Conservation (phyloP, 2,113 vertebrate genomes). For the Thryonomys swinderianus region DNA sequence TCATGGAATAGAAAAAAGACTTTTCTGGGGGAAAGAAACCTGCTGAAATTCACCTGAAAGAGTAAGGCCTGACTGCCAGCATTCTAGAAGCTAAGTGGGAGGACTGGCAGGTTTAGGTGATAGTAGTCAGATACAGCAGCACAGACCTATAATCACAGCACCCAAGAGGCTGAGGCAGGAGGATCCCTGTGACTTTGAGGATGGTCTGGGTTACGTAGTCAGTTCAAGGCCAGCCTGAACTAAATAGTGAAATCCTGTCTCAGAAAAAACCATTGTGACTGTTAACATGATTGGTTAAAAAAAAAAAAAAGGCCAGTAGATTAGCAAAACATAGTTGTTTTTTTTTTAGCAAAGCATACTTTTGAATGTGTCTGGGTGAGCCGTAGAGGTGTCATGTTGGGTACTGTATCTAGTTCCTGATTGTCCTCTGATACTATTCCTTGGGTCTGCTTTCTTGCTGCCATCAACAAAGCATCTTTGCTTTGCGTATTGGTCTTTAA, state of each 20-base stretch:
- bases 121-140: not conserved
- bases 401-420: not conserved
- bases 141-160: not conserved
- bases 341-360: not conserved
- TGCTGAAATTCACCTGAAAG: constrained; percentile 14
- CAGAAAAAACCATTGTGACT: not conserved
- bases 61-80: not conserved
- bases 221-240: not conserved
- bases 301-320: not conserved
- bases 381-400: not conserved
- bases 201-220: not conserved
- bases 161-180: not conserved
- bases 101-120: not conserved
- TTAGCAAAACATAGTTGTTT: not conserved
- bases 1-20: not conserved
- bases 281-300: not conserved
- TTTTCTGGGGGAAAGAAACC: not conserved
- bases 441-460: not conserved
- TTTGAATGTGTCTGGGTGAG: not conserved
- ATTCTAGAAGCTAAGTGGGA: not conserved
- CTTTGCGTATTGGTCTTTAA: not conserved
- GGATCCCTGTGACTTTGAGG: not conserved
- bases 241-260: not conserved
- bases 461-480: not conserved
- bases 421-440: not conserved